Percentiles rank a stretch among this genome's conserved stretches.
phyloP scores from a whole-genome alignment of 2,113 vertebrate species.

The Ahaetulla prasina region DNA sequence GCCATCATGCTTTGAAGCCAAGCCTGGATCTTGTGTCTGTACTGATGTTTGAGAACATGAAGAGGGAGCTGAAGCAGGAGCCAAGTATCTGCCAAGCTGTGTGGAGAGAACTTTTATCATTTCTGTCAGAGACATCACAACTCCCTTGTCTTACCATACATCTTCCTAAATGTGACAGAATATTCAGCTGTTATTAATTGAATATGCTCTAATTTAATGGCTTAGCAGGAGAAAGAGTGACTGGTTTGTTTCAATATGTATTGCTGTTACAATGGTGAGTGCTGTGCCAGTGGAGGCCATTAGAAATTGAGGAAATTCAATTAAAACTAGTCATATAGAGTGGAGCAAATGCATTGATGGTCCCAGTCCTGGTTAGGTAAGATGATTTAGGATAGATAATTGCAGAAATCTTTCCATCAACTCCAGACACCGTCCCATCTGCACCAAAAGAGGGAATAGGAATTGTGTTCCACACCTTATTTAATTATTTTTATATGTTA shows the following conservation, averaged over 20 bases:
- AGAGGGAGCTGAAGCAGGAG: slow-evolving; percentile 63
- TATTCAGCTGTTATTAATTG: slow-evolving; percentile 91
- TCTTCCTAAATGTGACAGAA: slow-evolving; percentile 91
- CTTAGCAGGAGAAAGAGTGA: slow-evolving; percentile 67
- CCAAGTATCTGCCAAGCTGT: slow-evolving; percentile 86
- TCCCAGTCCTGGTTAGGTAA: neutral
- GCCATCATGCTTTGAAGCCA: slow-evolving; percentile 55
- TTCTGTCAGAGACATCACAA: slow-evolving; percentile 94
- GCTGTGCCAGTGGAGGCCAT: slow-evolving; percentile 15
- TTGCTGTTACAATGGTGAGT: slow-evolving; percentile 44
- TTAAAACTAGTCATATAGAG: neutral
- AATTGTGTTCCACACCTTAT: neutral
- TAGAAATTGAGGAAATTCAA: slow-evolving; percentile 3
- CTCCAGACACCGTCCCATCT: neutral
- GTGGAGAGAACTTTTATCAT: slow-evolving; percentile 88
- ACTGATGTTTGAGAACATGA: slow-evolving; percentile 71
- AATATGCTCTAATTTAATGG: slow-evolving; percentile 86
- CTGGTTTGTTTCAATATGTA: slow-evolving; percentile 69
- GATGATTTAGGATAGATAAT: neutral
- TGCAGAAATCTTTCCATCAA: neutral
- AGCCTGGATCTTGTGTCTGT: slow-evolving; percentile 74
- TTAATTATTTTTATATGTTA: neutral
- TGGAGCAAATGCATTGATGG: neutral
- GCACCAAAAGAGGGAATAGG: neutral
- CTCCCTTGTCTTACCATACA: slow-evolving; percentile 93